Conservation (phyloP, 2,797 vertebrate species). For the Gymnopithys bicolor region DNA sequence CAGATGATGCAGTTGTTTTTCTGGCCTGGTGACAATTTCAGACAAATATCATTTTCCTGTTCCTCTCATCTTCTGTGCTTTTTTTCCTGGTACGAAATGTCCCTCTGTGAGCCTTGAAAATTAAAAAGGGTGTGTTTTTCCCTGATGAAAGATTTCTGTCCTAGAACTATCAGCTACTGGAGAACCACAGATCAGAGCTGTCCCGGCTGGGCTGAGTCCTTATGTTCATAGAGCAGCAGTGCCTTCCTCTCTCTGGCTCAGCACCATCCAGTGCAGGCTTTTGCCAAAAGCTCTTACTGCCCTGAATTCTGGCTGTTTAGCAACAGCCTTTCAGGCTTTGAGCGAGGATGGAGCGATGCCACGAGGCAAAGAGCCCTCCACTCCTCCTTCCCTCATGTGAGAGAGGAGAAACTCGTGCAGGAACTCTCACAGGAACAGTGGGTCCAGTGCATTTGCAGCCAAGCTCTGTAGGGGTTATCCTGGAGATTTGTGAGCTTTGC, state of each 20-base stretch:
- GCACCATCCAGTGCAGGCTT: background rate
- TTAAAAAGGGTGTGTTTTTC: background rate
- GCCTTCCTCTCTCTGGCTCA: background rate
- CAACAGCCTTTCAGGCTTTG: background rate
- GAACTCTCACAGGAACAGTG: background rate
- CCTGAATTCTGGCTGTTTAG: background rate
- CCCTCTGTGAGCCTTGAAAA: background rate
- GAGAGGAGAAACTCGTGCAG: background rate
- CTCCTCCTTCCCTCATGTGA: background rate
- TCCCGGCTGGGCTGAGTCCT: background rate
- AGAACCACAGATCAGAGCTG: background rate
- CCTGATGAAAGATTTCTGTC: background rate
- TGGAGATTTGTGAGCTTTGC: background rate
- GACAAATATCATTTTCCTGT: background rate
- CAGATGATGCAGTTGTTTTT: background rate
- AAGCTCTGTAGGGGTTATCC: background rate
- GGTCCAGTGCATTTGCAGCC: background rate
- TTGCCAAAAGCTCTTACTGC: background rate
- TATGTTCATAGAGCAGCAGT: background rate
- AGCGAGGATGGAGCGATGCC: constrained; percentile 3
- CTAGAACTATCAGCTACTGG: background rate
- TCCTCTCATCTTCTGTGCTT: background rate
- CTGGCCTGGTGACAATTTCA: background rate
- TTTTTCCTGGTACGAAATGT: background rate
- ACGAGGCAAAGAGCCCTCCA: background rate